Conservation (phyloP, 2,797 vertebrate genomes). For the Sylvia borin region DNA sequence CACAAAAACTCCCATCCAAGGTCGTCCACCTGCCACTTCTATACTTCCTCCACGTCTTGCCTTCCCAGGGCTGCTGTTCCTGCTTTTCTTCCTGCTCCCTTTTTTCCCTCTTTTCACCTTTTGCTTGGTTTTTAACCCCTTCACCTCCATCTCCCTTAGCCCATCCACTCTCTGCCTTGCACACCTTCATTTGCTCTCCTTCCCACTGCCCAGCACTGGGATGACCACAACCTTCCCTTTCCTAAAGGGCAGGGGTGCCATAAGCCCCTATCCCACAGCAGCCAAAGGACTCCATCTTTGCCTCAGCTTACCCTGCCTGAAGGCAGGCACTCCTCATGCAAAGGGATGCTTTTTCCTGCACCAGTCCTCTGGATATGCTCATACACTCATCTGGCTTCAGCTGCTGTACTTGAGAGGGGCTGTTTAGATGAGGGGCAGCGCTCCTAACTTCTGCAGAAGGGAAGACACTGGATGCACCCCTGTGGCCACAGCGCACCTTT, state of each 20-base stretch:
- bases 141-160: not conserved
- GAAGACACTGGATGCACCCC: not conserved
- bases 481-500: fast-evolving
- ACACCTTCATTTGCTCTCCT: not conserved
- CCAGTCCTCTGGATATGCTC: not conserved
- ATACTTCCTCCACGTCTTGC: not conserved
- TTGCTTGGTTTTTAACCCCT: not conserved
- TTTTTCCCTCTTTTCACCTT: fast-evolving
- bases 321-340: not conserved
- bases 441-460: not conserved
- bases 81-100: not conserved
- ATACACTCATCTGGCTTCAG: not conserved
- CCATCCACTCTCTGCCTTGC: not conserved
- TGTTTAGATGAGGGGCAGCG: not conserved
- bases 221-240: not conserved
- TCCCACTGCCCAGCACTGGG: not conserved
- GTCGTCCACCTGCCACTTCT: not conserved
- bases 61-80: not conserved
- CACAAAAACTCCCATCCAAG: not conserved
- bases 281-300: not conserved
- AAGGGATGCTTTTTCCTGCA: not conserved
- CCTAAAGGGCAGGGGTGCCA: not conserved
- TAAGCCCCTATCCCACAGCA: fast-evolving
- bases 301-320: not conserved
- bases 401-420: not conserved